Evolutionary conservation across 2,113 vertebrate genomes (phyloP), one percentile per base, ranked within the genome.

Genomic region (Macaca nemestrina): DNA sequence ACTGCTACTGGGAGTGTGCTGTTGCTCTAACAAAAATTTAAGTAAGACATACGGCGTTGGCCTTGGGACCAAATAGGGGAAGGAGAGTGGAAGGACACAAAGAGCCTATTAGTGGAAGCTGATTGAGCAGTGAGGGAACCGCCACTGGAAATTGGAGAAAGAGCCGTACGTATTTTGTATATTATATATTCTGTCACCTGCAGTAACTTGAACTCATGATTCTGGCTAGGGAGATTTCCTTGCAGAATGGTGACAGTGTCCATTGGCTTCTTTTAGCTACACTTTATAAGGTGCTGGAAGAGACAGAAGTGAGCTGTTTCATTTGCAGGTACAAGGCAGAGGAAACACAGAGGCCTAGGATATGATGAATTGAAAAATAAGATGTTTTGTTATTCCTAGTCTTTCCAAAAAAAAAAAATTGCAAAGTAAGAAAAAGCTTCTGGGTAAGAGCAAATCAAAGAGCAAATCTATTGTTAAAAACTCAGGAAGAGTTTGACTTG

Each of bases 91-190:
- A 55, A 87, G 73, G 48, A 76, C 32, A 73, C 10, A 3, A 43
- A 73, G 72, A 43, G 22, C 40, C 38, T 43, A 13, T 73, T 40
- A 43, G 38, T 0, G 11, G 38, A 75, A 11, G 72, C 20, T 25
- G 67, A n/a, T n/a, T 70, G 1, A 14, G 23, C 23, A 87, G n/a
- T 27, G 27, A 83, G 14, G 57, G 14, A n/a, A 59, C 12, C 25
- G 3, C n/a, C 32, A 9, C 8, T 43, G 6, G 45, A 30, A 17
- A 45, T 0, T 11, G 6, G 70, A 88, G 70, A 22, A 40, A 61
- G 13, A 70, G 12, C 4, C 5, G 0, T 18, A 13, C 2, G 1
- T 3, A 35, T 6, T 50, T 35, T 35, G 30, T 7, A 13, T 4
- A 0, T 78, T 83, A 16, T 48, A n/a, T 40, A 81, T 10, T 76